Conservation (phyloP, 1,140 invertebrate species). For the Drosophila kanapiae region DNA sequence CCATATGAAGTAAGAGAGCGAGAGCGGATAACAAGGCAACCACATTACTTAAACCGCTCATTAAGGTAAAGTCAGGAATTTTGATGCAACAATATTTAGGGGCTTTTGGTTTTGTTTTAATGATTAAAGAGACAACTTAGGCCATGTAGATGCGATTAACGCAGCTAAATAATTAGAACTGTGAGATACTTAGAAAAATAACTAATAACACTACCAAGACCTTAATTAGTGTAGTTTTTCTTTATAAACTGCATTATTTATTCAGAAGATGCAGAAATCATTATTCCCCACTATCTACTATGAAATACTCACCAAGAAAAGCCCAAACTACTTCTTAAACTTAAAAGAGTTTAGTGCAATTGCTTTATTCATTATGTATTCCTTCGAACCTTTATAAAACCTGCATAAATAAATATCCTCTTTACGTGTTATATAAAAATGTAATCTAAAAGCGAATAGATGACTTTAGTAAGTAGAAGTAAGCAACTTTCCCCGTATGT, state of each 20-base stretch:
- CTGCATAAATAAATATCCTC: neutral
- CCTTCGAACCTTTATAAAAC: too few relatives aligned
- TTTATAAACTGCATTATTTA: too few relatives aligned
- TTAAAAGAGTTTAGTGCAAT: too few relatives aligned
- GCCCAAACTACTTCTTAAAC: too few relatives aligned
- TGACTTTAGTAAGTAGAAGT: constrained; percentile 4
- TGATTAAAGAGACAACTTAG: neutral
- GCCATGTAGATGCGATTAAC: neutral
- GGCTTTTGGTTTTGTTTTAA: neutral
- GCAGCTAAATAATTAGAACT: too few relatives aligned
- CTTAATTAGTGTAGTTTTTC: too few relatives aligned
- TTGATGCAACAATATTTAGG: neutral
- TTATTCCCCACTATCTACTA: too few relatives aligned
- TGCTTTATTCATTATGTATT: too few relatives aligned
- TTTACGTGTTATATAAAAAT: neutral
- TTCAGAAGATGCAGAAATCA: too few relatives aligned
- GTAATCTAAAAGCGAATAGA: constrained; percentile 13
- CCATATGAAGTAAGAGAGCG: constrained; percentile 16
- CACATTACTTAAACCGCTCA: constrained; percentile 25
- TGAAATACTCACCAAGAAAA: too few relatives aligned
- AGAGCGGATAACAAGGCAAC: constrained; percentile 6
- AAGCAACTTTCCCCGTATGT: constrained; percentile 1
- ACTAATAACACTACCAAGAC: too few relatives aligned
- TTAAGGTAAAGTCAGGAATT: constrained; percentile 10
- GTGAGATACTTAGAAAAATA: too few relatives aligned